Base-by-base conservation (phyloP, 92 coral and sea anemone genomes). In the Galaxea fascicularis region DNA sequence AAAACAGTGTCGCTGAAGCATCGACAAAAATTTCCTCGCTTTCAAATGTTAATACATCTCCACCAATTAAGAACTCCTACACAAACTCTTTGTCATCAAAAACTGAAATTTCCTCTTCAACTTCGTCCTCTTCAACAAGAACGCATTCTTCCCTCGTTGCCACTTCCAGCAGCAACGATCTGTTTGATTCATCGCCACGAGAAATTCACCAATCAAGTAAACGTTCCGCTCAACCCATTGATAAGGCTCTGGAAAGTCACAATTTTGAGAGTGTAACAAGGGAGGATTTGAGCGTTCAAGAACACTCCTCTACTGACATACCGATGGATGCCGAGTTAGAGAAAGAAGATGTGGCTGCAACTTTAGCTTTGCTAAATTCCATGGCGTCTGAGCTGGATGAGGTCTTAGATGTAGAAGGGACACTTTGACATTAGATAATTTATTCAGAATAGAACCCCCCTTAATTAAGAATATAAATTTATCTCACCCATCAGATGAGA, bases 321-420 rank as follows among this genome's bases (percentile, higher is more conserved):
- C 66, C n/a, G 1, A 76, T 89, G 74, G 93, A 78, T 21, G 82
- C 90, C 10, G 94, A 86, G 22, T 31, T 54, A 10, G 94, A 91
- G 64, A 91, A 91, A 70, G 94, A 91, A 46, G 94, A 91, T 74
- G 92, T 91, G 0, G 88, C 94, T 12, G 94, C 94, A 15, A 91
- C 94, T 22, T 87, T 91, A 51, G 94, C 94, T 67, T 69, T 91
- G 49, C 91, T 91, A 27, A 90, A 91, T 71, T 91, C 94, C 39
- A 91, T 91, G 94, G 94, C 94, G 10, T 90, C 86, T 56, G 94
- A 91, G 69, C 87, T 91, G 5, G 94, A 88, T 39, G 89, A 82
- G 57, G 86, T 82, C 44, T 71, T 82, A 17, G 86, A 82, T 71
- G 86, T 82, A 0, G 86, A 82, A 24, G 86, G 86, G 11, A 26